A percentile compares a stretch with the other conserved stretches of the same genome.
These are phyloP conservation scores for Bhutanitis thaidina DNA, from an alignment of 2,888 invertebrate genomes.

Conservation along the genomic window DNA sequence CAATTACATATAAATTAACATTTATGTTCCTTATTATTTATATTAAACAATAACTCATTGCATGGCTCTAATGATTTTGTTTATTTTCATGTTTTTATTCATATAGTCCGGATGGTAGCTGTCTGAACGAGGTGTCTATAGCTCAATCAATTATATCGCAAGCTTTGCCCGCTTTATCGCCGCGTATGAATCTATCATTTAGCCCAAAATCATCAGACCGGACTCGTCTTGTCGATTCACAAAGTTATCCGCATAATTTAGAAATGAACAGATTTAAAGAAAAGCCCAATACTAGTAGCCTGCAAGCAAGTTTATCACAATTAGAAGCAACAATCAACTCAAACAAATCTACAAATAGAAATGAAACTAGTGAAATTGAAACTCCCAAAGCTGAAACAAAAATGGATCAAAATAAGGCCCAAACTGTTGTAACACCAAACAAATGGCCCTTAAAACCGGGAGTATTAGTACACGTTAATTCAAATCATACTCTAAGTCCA, in stretches of 20 bases:
- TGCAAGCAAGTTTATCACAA: constrained; percentile 51
- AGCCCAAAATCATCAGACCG: constrained; percentile 70
- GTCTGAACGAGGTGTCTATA: constrained; percentile 74
- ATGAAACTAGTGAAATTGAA: constrained; percentile 36
- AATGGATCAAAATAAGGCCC: constrained; percentile 43
- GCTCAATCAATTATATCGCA: constrained; percentile 78
- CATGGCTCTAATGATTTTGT: constrained; percentile 40
- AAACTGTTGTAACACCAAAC: constrained; percentile 74
- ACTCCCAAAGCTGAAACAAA: constrained; percentile 46
- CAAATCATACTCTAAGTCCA: constrained; percentile 85
- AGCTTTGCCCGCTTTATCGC: constrained; percentile 73
- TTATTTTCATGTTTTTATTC: constrained; percentile 39
- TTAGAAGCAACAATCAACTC: constrained; percentile 49
- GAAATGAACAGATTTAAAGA: constrained; percentile 63
- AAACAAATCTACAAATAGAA: constrained; percentile 24
- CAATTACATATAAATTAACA: too few relatives aligned
- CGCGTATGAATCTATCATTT: constrained; percentile 64
- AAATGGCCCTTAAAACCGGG: constrained; percentile 95
- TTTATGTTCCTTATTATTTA: too few relatives aligned
- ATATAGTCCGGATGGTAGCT: constrained; percentile 75
- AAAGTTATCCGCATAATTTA: constrained; percentile 44
- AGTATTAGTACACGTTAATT: constrained; percentile 92
- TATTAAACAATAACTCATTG: constrained; percentile 30
- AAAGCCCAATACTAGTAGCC: constrained; percentile 33
- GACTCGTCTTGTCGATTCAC: constrained; percentile 64